phyloP scores from a whole-genome alignment of 2,888 invertebrate species.

The Drosophila paramelanica region DNA sequence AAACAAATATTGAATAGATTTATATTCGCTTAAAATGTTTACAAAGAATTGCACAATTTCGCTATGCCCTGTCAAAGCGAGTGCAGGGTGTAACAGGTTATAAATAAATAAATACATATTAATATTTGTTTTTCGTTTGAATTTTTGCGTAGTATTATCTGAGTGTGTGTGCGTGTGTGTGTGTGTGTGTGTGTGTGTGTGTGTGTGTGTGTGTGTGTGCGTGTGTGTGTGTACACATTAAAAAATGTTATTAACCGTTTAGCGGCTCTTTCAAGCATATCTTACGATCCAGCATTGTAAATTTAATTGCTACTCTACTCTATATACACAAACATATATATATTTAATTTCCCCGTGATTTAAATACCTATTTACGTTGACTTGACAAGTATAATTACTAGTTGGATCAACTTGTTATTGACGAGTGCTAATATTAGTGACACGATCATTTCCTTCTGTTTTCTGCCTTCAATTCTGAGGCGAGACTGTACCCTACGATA shows the following conservation, averaged over 20 bases:
- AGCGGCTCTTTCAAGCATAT: constrained; percentile 22
- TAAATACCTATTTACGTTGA: neutral
- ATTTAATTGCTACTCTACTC: constrained; percentile 26
- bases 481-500: constrained; percentile 6
- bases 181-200: too few relatives aligned
- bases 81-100: constrained; percentile 32
- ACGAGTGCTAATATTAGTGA: constrained; percentile 24
- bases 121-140: constrained; percentile 49
- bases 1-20: neutral
- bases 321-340: constrained; percentile 2
- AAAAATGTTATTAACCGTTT: constrained; percentile 24
- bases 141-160: constrained; percentile 29
- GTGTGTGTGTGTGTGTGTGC: neutral
- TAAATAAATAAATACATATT: constrained; percentile 55
- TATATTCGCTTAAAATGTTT: neutral
- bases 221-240: constrained; percentile 11
- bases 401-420: constrained; percentile 11
- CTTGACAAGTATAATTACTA: constrained; percentile 24
- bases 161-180: constrained; percentile 1
- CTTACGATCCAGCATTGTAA: constrained; percentile 9
- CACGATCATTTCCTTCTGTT: constrained; percentile 24
- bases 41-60: neutral
- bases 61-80: neutral
- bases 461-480: neutral
- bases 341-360: constrained; percentile 20